Base-by-base conservation (phyloP, 1,140 invertebrate genomes). In the Aphelenchoides besseyi region DNA sequence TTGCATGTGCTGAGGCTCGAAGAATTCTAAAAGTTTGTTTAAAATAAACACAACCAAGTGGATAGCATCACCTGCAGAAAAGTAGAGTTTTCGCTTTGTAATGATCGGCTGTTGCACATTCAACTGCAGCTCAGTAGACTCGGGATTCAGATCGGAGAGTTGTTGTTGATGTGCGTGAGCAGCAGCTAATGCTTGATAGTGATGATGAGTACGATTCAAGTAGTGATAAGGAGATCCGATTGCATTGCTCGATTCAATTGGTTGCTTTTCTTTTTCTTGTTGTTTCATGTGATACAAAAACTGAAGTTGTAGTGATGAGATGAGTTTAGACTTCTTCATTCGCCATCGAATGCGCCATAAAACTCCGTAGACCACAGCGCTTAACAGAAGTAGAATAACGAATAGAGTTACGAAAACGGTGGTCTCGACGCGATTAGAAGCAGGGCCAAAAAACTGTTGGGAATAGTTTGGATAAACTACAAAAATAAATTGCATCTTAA, bases 261-360 rank as follows among this genome's bases (percentile, higher is more conserved):
- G n/a, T 63, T 26, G 32, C 52, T 64, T 70, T 30, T 71, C 70
- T 41, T 71, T 71, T 30, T 71, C 70, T 63, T 76, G 71, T 57
- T 78, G 79, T 53, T 80, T 79, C 23, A 81, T 59, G 48, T 82
- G 79, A 54, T 79, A 79, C 28, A 79, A 54, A 55, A 79, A 83
- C 48, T 83, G 78, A 59, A 79, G 41, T 71, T 79, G 78, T 12
- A 79, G 74, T 9, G 53, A 55, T 3, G 76, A 72, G 18, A 77
- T 69, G 67, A 78, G 54, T 68, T 79, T 69, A 1, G 70, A 62
- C 55, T 79, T 82, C 36, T 79, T 77, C 23, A 82, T 55, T 41
- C 70, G 54, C 78, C 78, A 79, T 55, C 78, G 77, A 18, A 79
- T 68, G 41, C 79, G 71, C 78, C 78, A 79, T 28, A 83, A 57